phyloP scores from a whole-genome alignment of 2,888 invertebrate species.

The Stenodera caucasica region DNA sequence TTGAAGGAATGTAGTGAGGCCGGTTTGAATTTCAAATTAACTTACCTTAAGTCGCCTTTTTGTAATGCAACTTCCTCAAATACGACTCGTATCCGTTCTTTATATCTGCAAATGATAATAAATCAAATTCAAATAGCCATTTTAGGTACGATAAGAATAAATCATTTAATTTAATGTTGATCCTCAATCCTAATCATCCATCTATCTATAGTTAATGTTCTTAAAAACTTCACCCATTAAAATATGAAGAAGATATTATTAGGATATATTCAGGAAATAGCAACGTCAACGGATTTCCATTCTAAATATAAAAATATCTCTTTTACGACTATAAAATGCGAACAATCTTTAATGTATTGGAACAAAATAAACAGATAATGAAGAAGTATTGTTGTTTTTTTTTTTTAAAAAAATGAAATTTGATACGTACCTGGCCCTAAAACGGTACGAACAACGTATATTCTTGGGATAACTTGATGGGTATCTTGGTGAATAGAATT shows the following conservation, averaged over 20 bases:
- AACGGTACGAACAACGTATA: slow-evolving; percentile 85
- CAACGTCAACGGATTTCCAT: not conserved
- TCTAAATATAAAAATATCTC: not conserved
- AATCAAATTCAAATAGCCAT: slow-evolving; percentile 41
- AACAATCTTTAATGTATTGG: not conserved
- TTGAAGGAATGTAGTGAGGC: no score
- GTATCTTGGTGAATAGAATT: slow-evolving; percentile 90
- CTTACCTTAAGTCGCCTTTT: slow-evolving; percentile 77
- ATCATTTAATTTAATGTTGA: slow-evolving; percentile 36
- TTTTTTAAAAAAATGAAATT: no score
- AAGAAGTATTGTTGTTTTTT: slow-evolving; percentile 10
- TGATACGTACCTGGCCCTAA: slow-evolving; percentile 82
- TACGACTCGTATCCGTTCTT: slow-evolving; percentile 77
- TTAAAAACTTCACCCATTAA: not conserved
- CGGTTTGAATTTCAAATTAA: no score
- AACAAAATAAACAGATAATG: slow-evolving; percentile 12
- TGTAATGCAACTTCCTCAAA: slow-evolving; percentile 80
- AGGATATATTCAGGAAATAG: not conserved
- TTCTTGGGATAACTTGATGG: slow-evolving; percentile 95
- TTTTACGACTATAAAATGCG: not conserved
- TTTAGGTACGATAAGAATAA: slow-evolving; percentile 38
- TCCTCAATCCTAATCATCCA: not conserved
- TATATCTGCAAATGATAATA: slow-evolving; percentile 62
- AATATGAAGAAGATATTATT: not conserved
- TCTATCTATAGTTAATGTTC: not conserved